Evolutionary conservation across 2,888 invertebrate species (phyloP).

Genomic region (Ypsolopha scabrella): DNA sequence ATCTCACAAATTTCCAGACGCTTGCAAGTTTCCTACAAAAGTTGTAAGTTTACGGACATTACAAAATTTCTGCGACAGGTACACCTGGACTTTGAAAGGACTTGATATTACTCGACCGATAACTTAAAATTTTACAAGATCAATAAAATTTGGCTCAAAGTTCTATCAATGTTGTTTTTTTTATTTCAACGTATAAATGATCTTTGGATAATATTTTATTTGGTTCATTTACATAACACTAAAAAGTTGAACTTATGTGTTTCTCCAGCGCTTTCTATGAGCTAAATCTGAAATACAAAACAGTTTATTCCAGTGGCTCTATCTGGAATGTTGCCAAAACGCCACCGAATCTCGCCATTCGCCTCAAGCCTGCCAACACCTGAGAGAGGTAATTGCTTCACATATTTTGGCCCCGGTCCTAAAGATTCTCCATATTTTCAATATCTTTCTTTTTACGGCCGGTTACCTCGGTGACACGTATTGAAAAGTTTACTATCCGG

Average conservation of each 20-base stretch:
- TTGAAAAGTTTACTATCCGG: neutral
- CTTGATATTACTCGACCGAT: too few relatives aligned
- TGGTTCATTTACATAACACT: too few relatives aligned
- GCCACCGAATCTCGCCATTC: constrained; percentile 6
- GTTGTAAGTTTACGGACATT: too few relatives aligned
- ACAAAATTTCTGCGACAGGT: too few relatives aligned
- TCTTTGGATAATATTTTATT: too few relatives aligned
- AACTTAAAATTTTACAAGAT: too few relatives aligned
- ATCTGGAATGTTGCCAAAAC: constrained; percentile 4
- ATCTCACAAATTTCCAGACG: too few relatives aligned
- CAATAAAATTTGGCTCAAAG: too few relatives aligned
- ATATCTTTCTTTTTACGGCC: neutral
- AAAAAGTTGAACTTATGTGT: neutral
- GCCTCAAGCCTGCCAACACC: constrained; percentile 21
- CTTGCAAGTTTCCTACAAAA: too few relatives aligned
- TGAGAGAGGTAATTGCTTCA: constrained; percentile 28
- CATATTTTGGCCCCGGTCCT: constrained; percentile 21
- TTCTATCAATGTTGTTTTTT: too few relatives aligned
- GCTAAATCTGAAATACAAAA: constrained; percentile 6
- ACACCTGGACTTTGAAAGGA: too few relatives aligned
- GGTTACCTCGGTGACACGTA: neutral
- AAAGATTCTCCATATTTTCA: constrained; percentile 2
- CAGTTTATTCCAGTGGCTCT: constrained; percentile 4
- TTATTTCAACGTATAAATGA: too few relatives aligned
- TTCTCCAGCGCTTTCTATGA: neutral